Conservation (phyloP, 2,888 invertebrate genomes). For the Elegia similella region DNA sequence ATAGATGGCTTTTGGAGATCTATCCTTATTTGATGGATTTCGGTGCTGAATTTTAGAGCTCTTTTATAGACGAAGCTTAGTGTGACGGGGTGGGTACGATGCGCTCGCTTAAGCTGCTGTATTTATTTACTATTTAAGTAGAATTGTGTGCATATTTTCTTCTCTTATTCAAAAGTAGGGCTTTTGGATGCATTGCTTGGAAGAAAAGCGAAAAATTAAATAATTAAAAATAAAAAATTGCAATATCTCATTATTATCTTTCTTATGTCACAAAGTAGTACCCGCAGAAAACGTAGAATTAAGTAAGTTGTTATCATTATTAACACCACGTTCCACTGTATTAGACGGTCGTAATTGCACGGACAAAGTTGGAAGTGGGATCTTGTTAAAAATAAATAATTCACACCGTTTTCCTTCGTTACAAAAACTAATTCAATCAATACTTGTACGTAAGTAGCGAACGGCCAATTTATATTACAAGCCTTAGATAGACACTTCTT, state of each 20-base stretch:
- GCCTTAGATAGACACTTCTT: neutral
- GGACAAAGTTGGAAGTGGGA: conserved; percentile 1
- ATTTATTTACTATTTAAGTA: no score
- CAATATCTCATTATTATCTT: no score
- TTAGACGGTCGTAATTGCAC: neutral
- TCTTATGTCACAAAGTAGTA: no score
- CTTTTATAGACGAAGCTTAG: neutral
- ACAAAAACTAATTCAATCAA: neutral
- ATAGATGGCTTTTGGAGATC: neutral
- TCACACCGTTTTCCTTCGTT: neutral
- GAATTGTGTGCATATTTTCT: no score
- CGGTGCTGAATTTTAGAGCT: neutral
- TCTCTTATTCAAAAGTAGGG: no score
- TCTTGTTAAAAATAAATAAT: conserved; percentile 10
- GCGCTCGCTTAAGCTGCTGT: no score
- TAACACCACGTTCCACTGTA: neutral
- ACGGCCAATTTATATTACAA: conserved; percentile 2
- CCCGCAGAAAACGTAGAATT: neutral
- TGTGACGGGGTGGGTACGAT: no score
- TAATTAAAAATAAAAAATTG: no score
- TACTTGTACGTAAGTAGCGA: neutral
- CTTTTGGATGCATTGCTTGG: no score
- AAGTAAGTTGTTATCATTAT: neutral
- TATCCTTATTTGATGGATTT: neutral
- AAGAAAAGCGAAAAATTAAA: no score